Conservation (phyloP, 2,888 invertebrate genomes). For the Drosophila kokeensis region DNA sequence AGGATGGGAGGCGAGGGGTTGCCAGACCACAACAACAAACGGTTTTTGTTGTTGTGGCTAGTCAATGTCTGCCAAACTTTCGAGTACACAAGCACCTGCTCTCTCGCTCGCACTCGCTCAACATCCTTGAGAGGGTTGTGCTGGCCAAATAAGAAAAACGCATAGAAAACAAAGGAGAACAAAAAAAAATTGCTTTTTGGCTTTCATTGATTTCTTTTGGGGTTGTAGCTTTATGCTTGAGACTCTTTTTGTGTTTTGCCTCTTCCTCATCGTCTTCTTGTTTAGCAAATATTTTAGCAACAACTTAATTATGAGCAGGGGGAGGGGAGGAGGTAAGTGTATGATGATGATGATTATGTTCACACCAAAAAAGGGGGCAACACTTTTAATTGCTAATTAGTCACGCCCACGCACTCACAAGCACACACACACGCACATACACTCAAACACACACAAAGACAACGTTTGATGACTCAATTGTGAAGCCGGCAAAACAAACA, state of each 20-base stretch:
- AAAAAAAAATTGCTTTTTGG: slow-evolving; percentile 30
- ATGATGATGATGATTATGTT: slow-evolving; percentile 36
- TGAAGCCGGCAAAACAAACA: slow-evolving; percentile 43
- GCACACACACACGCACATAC: slow-evolving; percentile 2
- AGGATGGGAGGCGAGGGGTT: background rate
- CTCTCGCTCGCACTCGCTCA: background rate
- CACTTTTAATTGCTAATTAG: slow-evolving; percentile 73
- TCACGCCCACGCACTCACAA: slow-evolving; percentile 58
- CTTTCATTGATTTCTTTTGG: slow-evolving; percentile 69
- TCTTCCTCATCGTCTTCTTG: slow-evolving; percentile 2
- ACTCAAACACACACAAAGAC: background rate
- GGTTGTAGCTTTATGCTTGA: slow-evolving; percentile 19
- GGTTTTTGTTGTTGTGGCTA: slow-evolving; percentile 56
- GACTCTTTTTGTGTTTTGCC: slow-evolving; percentile 18
- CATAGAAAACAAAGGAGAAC: slow-evolving; percentile 16
- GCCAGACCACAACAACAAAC: slow-evolving; percentile 60
- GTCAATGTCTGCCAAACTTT: slow-evolving; percentile 45
- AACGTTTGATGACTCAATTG: slow-evolving; percentile 63
- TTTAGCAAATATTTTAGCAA: slow-evolving; percentile 52
- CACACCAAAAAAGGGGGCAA: slow-evolving; percentile 56
- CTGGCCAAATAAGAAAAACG: slow-evolving; percentile 32
- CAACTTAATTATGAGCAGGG: slow-evolving; percentile 1
- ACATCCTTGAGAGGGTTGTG: slow-evolving; percentile 57
- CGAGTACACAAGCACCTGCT: slow-evolving; percentile 7
- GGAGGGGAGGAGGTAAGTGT: background rate